Conservation (phyloP, 1,140 invertebrate genomes). For the Trachymyrmex septentrionalis region DNA sequence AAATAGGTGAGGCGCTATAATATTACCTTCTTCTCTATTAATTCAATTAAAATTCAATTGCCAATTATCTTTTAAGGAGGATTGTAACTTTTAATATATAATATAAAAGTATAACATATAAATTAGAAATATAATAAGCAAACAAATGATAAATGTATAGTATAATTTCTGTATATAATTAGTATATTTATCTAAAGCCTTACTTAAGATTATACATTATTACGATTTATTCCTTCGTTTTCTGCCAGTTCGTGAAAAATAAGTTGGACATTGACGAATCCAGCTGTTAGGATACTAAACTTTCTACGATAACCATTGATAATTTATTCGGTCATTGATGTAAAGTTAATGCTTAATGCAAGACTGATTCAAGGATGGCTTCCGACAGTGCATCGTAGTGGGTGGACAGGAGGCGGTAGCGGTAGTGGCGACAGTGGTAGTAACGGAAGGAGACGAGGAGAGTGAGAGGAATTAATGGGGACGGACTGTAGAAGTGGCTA, state of each 20-base stretch:
- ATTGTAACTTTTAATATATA: too few relatives aligned
- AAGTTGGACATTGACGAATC: not conserved
- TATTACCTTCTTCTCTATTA: too few relatives aligned
- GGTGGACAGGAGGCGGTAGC: constrained; percentile 58
- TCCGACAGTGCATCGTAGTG: constrained; percentile 23
- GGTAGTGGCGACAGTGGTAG: not conserved
- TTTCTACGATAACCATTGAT: constrained; percentile 67
- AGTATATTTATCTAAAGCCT: not conserved
- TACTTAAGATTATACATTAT: not conserved
- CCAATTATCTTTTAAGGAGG: too few relatives aligned
- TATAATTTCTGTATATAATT: not conserved
- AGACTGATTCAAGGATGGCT: constrained; percentile 38
- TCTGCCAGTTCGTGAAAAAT: constrained; percentile 20
- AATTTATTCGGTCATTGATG: constrained; percentile 81
- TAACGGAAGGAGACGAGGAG: constrained; percentile 46
- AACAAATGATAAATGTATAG: not conserved
- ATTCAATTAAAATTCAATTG: too few relatives aligned
- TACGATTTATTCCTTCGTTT: not conserved
- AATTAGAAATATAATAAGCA: not conserved
- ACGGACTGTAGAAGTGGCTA: constrained; percentile 85
- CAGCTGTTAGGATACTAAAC: constrained; percentile 43
- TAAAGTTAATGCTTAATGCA: constrained; percentile 84
- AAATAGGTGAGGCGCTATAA: too few relatives aligned
- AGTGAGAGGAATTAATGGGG: constrained; percentile 84
- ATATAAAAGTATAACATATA: not conserved